Conservation (phyloP, 64 coral and sea anemone genomes). For the Dendronephthya gigantea region DNA sequence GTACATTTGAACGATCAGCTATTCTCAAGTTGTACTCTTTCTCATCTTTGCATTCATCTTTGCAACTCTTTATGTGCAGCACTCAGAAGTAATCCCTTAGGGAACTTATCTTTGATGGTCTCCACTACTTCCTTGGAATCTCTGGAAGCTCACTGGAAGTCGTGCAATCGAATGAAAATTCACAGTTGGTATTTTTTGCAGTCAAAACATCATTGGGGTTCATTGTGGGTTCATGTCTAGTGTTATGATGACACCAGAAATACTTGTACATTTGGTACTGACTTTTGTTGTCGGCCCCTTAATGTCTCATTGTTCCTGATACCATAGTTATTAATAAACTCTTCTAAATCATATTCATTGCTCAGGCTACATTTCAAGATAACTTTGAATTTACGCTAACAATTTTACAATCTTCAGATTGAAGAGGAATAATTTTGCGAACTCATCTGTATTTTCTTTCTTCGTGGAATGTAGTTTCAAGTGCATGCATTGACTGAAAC, state of each 20-base stretch:
- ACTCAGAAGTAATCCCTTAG: not conserved
- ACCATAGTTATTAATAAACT: not conserved
- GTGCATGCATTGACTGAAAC: no score
- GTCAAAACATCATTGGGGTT: not conserved
- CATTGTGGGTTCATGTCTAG: not conserved
- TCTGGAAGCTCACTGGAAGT: not conserved
- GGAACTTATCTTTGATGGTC: not conserved
- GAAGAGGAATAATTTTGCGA: no score
- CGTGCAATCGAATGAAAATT: not conserved
- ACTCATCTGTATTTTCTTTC: no score
- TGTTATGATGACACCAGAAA: slow-evolving; percentile 9
- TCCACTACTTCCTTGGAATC: not conserved
- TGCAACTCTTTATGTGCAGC: not conserved
- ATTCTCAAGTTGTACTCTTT: not conserved
- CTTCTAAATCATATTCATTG: slow-evolving; percentile 1
- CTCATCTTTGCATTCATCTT: slow-evolving; percentile 1
- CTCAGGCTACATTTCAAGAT: not conserved
- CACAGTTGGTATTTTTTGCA: not conserved
- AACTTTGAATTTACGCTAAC: no score
- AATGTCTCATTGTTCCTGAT: not conserved
- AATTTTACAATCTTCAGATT: no score
- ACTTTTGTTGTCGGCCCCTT: not conserved
- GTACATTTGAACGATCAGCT: slow-evolving; percentile 3
- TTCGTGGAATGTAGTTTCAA: no score
- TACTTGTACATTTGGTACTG: not conserved